Conservation (phyloP, 2,888 invertebrate species). For the Trisateles emortualis region DNA sequence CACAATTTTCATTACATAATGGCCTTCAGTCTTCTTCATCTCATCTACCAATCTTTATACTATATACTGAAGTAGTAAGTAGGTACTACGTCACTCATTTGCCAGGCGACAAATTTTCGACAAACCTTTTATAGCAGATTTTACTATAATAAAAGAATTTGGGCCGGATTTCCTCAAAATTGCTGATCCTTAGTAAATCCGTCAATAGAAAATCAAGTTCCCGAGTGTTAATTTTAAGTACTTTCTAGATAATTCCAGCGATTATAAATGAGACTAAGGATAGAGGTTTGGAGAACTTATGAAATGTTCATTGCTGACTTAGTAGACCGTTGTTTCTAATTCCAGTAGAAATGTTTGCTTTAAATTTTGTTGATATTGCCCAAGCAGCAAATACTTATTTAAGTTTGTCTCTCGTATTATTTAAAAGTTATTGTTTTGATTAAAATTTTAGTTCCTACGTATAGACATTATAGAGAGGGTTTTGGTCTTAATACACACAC, state of each 20-base stretch:
- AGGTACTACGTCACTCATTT: too few relatives aligned
- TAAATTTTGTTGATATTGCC: not conserved
- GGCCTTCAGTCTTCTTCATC: not conserved
- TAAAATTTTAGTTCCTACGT: too few relatives aligned
- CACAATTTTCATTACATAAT: too few relatives aligned
- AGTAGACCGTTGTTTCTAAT: slow-evolving; percentile 2
- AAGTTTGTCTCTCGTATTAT: not conserved
- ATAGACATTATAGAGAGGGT: too few relatives aligned
- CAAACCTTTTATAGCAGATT: not conserved
- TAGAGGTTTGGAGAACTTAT: slow-evolving; percentile 6
- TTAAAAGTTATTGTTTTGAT: too few relatives aligned
- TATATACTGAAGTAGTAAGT: too few relatives aligned
- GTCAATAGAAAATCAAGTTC: slow-evolving; percentile 13
- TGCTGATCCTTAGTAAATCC: not conserved
- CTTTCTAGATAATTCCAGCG: slow-evolving; percentile 17
- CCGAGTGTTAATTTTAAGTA: slow-evolving; percentile 11
- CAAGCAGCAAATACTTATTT: not conserved
- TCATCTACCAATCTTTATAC: not conserved
- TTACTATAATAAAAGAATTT: not conserved
- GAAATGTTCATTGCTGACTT: slow-evolving; percentile 13
- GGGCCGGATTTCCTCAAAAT: not conserved
- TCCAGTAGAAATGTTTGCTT: slow-evolving; percentile 3
- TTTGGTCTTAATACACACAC: too few relatives aligned
- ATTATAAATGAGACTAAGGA: slow-evolving; percentile 17
- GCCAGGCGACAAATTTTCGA: not conserved